phyloP scores from a whole-genome alignment of 2,113 vertebrate genomes.

The Mellivora capensis region DNA sequence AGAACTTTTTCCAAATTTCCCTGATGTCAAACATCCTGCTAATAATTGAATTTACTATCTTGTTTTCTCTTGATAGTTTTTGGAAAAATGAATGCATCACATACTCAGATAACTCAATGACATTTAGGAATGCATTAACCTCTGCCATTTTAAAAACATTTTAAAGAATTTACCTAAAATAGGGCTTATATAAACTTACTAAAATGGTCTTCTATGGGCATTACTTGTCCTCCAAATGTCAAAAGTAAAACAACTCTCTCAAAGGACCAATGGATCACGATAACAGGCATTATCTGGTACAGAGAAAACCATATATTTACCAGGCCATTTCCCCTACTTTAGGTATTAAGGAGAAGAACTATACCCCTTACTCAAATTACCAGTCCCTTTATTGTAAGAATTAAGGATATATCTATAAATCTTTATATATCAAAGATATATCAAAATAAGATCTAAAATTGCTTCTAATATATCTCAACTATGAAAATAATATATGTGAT shows the following conservation, averaged over 20 bases:
- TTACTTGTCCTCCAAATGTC: neutral
- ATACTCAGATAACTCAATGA: neutral
- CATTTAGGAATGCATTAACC: neutral
- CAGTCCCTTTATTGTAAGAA: neutral
- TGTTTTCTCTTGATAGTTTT: neutral
- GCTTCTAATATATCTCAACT: neutral
- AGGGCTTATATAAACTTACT: neutral
- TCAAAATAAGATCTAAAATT: neutral
- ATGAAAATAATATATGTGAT: slow-evolving; percentile 12
- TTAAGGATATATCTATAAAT: too few species aligned
- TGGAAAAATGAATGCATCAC: neutral
- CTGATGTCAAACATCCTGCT: neutral
- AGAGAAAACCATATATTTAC: neutral
- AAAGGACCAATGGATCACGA: neutral
- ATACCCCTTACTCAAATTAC: neutral
- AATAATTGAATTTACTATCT: neutral
- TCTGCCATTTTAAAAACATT: neutral
- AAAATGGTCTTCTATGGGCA: neutral
- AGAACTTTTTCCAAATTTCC: neutral
- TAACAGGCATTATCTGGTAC: neutral
- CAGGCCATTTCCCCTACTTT: neutral
- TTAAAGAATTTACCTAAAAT: neutral
- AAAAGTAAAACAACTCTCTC: neutral
- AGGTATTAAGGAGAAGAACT: neutral
- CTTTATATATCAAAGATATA: neutral